Evolutionary conservation across 37 sponge, comb jelly and placozoan species (phyloP).

Genomic region (Petrosia ficiformis): DNA sequence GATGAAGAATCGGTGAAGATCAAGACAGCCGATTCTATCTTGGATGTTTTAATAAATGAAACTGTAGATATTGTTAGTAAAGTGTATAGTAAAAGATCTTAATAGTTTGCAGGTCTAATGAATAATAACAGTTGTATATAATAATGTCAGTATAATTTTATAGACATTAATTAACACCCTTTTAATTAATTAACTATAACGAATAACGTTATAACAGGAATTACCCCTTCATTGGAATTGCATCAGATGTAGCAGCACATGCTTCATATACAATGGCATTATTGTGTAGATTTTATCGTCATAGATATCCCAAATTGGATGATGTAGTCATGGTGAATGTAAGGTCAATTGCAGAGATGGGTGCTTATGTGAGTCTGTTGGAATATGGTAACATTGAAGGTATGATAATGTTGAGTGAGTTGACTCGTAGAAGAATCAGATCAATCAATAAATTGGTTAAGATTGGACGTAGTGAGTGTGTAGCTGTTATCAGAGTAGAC

Average conservation of each 20-base stretch:
- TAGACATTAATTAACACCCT: too few species aligned
- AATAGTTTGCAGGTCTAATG: too few species aligned
- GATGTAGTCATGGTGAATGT: slow-evolving; percentile 99
- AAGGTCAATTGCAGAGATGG: slow-evolving; percentile 93
- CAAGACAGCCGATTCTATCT: slow-evolving; percentile 66
- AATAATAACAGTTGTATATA: too few species aligned
- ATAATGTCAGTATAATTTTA: too few species aligned
- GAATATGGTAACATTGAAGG: slow-evolving; percentile 98
- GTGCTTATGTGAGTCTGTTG: slow-evolving; percentile 92
- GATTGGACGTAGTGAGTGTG: slow-evolving; percentile 97
- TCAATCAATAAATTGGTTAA: slow-evolving; percentile 96
- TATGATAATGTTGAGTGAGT: slow-evolving; percentile 97
- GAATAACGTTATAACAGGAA: too few species aligned
- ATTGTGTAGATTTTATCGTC: slow-evolving; percentile 74
- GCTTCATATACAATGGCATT: background rate
- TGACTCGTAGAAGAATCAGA: slow-evolving; percentile 88
- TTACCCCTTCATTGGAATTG: too few species aligned
- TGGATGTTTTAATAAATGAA: slow-evolving; percentile 69
- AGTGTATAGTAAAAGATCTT: slow-evolving; percentile 19
- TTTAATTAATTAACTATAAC: too few species aligned
- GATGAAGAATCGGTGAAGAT: slow-evolving; percentile 76
- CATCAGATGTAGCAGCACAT: too few species aligned
- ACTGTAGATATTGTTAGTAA: slow-evolving; percentile 41
- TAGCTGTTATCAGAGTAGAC: slow-evolving; percentile 96
- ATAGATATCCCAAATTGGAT: slow-evolving; percentile 92